Conservation (phyloP, 2,888 invertebrate genomes). For the Himalopsyche japonica region DNA sequence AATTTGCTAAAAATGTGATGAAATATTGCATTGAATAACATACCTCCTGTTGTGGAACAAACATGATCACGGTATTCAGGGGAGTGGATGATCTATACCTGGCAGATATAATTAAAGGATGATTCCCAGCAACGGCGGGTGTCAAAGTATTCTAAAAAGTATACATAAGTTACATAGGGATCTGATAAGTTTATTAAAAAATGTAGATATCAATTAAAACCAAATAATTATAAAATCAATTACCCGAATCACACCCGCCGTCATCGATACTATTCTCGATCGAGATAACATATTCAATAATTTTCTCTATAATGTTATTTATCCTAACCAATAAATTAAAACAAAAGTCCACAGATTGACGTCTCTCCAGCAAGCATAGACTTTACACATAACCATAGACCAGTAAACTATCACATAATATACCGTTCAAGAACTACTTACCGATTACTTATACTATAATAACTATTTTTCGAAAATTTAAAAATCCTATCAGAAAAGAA, state of each 20-base stretch:
- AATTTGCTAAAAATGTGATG: background rate
- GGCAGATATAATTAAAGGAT: constrained; percentile 20
- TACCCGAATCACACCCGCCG: constrained; percentile 50
- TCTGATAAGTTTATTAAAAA: constrained; percentile 16
- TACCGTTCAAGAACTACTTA: no score
- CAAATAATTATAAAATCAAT: constrained; percentile 39
- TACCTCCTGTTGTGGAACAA: constrained; percentile 99
- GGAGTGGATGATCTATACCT: constrained; percentile 68
- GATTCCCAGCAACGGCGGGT: constrained; percentile 6
- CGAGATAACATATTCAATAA: constrained; percentile 54
- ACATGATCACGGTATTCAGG: constrained; percentile 90
- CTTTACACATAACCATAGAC: no score
- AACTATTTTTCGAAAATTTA: no score
- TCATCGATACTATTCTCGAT: constrained; percentile 51
- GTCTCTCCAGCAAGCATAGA: no score
- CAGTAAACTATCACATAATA: no score
- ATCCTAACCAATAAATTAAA: background rate
- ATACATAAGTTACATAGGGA: constrained; percentile 27
- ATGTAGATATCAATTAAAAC: constrained; percentile 13
- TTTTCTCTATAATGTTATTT: constrained; percentile 12
- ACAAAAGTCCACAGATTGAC: background rate
- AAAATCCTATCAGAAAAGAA: no score
- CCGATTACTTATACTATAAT: no score
- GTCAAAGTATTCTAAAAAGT: constrained; percentile 49
- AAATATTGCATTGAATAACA: background rate